phyloP scores from a whole-genome alignment of 2,888 invertebrate species.

The Fabriciana adippe region DNA sequence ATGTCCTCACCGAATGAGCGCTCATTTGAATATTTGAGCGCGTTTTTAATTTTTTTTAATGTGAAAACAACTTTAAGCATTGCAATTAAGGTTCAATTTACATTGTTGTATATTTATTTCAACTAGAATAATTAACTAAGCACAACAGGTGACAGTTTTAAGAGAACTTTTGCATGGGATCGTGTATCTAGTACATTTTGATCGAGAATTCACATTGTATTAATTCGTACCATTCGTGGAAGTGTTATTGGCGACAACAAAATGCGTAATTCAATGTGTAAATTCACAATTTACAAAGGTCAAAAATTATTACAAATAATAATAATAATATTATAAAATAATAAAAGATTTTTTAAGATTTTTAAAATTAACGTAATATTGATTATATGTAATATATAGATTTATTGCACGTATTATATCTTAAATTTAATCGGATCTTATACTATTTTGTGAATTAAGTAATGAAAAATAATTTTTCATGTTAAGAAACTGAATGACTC shows the following conservation, averaged over 20 bases:
- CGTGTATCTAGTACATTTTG: too few species aligned
- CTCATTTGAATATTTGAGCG: too few species aligned
- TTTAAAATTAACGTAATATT: conserved; percentile 13
- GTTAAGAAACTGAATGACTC: neutral
- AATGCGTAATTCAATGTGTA: conserved; percentile 61
- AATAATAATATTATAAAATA: conserved; percentile 42
- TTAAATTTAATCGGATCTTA: conserved; percentile 10
- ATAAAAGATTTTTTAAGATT: conserved; percentile 18
- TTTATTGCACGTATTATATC: conserved; percentile 16
- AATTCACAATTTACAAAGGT: conserved; percentile 35
- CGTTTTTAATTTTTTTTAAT: too few species aligned
- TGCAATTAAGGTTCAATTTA: too few species aligned
- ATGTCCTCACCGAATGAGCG: too few species aligned
- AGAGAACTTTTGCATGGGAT: too few species aligned
- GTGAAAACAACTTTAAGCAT: too few species aligned
- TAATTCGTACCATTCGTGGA: too few species aligned
- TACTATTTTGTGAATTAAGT: conserved; percentile 4
- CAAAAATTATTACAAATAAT: conserved; percentile 51
- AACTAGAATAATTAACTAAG: too few species aligned
- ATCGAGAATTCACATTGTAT: too few species aligned
- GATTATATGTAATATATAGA: conserved; percentile 15
- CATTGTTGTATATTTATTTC: too few species aligned
- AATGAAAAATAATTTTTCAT: neutral
- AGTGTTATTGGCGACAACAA: conserved; percentile 19
- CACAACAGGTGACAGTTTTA: too few species aligned